Percentiles rank a stretch among this genome's conserved stretches.
Evolutionary conservation across 2,888 invertebrate species (phyloP).

Genomic region (Lysandra bellargus): DNA sequence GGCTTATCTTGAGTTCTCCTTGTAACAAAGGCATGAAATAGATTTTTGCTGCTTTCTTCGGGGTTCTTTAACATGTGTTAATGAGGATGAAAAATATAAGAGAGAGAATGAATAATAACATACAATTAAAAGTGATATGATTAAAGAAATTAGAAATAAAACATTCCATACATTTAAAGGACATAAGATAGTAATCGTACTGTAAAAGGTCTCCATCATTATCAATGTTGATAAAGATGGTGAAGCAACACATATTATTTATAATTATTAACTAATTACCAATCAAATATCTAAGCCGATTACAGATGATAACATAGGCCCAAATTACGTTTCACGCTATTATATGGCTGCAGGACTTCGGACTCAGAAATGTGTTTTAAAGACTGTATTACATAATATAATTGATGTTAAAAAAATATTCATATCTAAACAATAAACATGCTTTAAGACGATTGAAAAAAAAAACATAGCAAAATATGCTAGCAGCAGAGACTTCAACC

Average conservation of each 20-base stretch:
- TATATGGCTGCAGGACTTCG: neutral
- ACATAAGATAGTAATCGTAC: too few species aligned
- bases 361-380: neutral
- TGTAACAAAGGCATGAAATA: neutral
- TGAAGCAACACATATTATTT: neutral
- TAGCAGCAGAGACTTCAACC: too few species aligned
- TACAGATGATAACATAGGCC: neutral
- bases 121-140: too few species aligned
- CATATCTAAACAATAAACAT: neutral
- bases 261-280: neutral
- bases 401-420: neutral
- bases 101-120: too few species aligned
- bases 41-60: neutral
- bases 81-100: too few species aligned
- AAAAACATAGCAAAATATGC: too few species aligned
- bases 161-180: too few species aligned
- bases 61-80: neutral
- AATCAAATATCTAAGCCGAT: neutral
- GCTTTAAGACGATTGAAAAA: too few species aligned
- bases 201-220: neutral
- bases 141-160: too few species aligned
- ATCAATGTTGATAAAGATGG: neutral
- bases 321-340: neutral
- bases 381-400: neutral
- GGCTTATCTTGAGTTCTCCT: neutral